Conservation (phyloP, 1,140 invertebrate species). For the Drosophila funebris region DNA sequence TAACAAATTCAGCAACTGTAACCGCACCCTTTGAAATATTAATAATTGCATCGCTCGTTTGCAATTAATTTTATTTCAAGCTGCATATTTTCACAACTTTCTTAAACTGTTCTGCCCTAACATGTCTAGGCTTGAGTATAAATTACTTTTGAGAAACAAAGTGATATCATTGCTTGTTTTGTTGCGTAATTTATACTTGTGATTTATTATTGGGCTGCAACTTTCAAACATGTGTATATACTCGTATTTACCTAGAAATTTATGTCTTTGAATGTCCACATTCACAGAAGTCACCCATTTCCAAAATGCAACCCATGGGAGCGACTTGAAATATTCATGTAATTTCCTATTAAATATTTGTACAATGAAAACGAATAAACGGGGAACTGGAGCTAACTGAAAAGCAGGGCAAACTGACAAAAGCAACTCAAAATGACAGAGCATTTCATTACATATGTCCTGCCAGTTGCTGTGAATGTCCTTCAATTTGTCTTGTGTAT, state of each 20-base stretch:
- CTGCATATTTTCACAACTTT: not conserved
- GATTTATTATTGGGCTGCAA: constrained; percentile 24
- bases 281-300: constrained; percentile 12
- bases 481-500: constrained; percentile 51
- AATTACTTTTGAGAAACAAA: not conserved
- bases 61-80: not conserved
- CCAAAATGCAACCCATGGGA: constrained; percentile 29
- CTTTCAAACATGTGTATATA: not conserved
- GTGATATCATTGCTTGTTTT: not conserved
- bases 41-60: not conserved
- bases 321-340: constrained; percentile 53
- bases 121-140: not conserved
- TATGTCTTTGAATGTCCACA: not conserved
- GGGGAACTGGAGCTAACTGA: constrained; percentile 17
- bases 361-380: constrained; percentile 40
- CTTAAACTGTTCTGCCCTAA: not conserved
- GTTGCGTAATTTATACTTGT: constrained; percentile 9
- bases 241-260: constrained; percentile 8
- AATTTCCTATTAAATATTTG: constrained; percentile 57
- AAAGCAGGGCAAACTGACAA: constrained; percentile 21
- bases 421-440: constrained; percentile 18
- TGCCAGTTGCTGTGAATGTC: constrained; percentile 14
- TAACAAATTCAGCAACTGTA: not conserved
- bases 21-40: not conserved
- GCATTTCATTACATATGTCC: constrained; percentile 42